phyloP scores from a whole-genome alignment of 2,888 invertebrate genomes.

The Arrhopalites spinosus region DNA sequence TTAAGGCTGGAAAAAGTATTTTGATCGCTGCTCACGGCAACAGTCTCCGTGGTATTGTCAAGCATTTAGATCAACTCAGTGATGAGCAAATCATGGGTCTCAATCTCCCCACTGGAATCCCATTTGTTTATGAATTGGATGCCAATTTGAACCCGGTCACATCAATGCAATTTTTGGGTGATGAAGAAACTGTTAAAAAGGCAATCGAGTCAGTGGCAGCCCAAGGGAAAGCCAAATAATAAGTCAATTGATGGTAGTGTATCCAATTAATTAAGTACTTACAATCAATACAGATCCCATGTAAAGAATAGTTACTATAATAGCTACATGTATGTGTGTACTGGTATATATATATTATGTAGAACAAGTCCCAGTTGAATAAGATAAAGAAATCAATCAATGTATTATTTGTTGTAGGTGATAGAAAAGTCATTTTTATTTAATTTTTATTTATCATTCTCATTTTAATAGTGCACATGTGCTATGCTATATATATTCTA shows the following conservation, averaged over 20 bases:
- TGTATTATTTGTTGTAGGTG: background rate
- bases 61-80: slow-evolving; percentile 77
- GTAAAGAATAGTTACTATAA: background rate
- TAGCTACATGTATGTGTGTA: background rate
- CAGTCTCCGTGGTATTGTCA: slow-evolving; percentile 82
- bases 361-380: too few species aligned
- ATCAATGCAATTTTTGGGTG: slow-evolving; percentile 75
- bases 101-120: slow-evolving; percentile 80
- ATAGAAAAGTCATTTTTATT: background rate
- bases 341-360: background rate
- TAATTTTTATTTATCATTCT: too few species aligned
- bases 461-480: background rate
- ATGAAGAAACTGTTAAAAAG: slow-evolving; percentile 75
- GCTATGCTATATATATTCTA: background rate
- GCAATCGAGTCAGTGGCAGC: slow-evolving; percentile 79
- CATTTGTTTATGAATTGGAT: slow-evolving; percentile 77
- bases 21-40: slow-evolving; percentile 87
- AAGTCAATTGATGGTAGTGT: background rate
- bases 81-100: slow-evolving; percentile 75
- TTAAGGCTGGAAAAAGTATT: slow-evolving; percentile 77
- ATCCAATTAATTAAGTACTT: too few species aligned
- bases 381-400: background rate
- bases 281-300: too few species aligned
- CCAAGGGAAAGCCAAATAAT: slow-evolving; percentile 75
- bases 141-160: slow-evolving; percentile 71